Percentiles rank a stretch among this genome's conserved stretches.
phyloP scores from a whole-genome alignment of 2,113 vertebrate genomes.

The Pseudorhombus dupliciocellatus region DNA sequence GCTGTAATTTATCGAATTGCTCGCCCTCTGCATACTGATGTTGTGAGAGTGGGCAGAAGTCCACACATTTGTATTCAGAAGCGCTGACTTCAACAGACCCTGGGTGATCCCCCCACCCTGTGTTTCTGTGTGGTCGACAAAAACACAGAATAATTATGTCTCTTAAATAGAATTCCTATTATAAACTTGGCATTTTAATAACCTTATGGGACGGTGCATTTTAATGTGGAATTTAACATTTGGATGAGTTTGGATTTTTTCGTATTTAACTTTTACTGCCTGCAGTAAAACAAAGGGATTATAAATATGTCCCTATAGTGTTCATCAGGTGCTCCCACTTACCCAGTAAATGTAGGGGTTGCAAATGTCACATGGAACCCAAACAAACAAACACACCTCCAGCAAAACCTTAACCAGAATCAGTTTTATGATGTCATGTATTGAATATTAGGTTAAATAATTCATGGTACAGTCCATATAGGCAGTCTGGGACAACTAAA shows the following conservation, averaged over 20 bases:
- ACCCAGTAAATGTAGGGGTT: not conserved
- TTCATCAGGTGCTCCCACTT: constrained; percentile 22
- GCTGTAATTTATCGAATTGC: constrained; percentile 37
- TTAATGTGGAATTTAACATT: constrained; percentile 46
- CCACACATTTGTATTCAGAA: constrained; percentile 33
- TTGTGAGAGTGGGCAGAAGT: constrained; percentile 7
- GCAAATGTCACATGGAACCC: not conserved
- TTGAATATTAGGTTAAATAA: constrained; percentile 30
- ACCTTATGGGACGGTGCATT: constrained; percentile 15
- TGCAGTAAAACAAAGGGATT: constrained; percentile 21
- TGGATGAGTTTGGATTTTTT: constrained; percentile 39
- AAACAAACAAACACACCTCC: constrained; percentile 10
- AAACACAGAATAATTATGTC: constrained; percentile 2
- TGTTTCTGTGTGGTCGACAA: constrained; percentile 2
- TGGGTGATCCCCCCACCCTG: constrained; percentile 1
- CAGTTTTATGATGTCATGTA: constrained; percentile 16
- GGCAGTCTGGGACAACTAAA: constrained; percentile 11
- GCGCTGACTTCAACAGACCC: constrained; percentile 7
- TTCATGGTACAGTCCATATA: constrained; percentile 12
- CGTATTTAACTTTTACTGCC: constrained; percentile 26
- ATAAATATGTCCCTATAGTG: not conserved
- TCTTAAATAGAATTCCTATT: constrained; percentile 7
- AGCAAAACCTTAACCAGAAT: not conserved
- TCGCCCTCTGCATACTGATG: constrained; percentile 22
- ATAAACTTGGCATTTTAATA: constrained; percentile 30